Conservation (phyloP, 2,113 vertebrate genomes). For the Hypanus sabinus region DNA sequence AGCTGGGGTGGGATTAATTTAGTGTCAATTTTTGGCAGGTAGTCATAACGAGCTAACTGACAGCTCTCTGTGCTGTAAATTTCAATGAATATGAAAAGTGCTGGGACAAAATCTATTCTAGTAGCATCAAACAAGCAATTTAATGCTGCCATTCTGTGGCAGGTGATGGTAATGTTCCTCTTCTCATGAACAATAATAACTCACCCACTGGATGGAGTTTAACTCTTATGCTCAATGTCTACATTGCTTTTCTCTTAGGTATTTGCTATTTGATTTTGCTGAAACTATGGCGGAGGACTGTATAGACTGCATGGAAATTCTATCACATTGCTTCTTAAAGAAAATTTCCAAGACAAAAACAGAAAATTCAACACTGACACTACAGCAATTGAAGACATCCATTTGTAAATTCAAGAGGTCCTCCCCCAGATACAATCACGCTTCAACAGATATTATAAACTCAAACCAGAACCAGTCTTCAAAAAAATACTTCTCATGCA, state of each 20-base stretch:
- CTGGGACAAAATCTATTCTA: neutral
- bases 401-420: neutral
- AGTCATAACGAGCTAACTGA: no score
- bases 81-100: neutral
- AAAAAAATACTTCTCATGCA: no score
- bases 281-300: neutral
- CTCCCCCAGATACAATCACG: no score
- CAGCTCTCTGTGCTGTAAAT: no score
- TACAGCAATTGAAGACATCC: neutral
- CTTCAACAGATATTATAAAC: no score
- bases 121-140: neutral
- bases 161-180: neutral
- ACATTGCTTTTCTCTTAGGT: neutral
- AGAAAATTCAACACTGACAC: neutral
- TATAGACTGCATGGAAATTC: neutral
- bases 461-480: no score
- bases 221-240: neutral
- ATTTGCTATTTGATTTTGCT: neutral
- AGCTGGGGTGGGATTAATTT: no score
- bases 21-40: no score
- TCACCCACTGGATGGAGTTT: conserved; percentile 3
- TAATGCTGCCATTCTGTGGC: neutral
- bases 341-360: neutral
- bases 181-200: neutral
- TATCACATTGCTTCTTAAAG: neutral